These are phyloP conservation scores for Drosophila kanekoi DNA, from an alignment of 2,888 invertebrate species.

Conservation along the genomic window DNA sequence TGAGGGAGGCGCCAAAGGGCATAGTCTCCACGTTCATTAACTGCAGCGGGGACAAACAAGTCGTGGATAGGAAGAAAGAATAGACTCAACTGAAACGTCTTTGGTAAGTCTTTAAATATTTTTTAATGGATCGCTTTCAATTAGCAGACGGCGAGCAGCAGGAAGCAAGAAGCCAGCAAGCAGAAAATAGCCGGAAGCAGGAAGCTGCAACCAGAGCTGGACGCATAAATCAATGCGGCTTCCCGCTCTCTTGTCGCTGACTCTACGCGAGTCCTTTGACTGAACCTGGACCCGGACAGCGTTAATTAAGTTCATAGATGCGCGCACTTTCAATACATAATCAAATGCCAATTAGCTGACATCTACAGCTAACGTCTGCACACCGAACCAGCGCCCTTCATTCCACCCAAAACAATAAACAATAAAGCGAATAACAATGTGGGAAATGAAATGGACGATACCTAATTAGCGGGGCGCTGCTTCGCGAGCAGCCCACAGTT, in stretches of 20 bases:
- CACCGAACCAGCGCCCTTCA: too few species aligned
- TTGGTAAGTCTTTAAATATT: conserved; percentile 36
- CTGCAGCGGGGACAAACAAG: conserved; percentile 5
- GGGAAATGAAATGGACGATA: conserved; percentile 14
- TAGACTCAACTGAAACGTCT: conserved; percentile 12
- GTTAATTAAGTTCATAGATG: conserved; percentile 49
- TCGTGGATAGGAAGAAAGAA: neutral
- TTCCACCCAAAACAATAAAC: conserved; percentile 14
- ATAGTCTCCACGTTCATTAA: conserved; percentile 22
- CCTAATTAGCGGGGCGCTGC: conserved; percentile 41
- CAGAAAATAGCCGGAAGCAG: conserved; percentile 9
- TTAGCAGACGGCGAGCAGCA: conserved; percentile 23
- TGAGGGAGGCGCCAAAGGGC: neutral
- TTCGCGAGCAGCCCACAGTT: neutral
- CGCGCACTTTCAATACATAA: conserved; percentile 50
- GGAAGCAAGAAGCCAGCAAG: conserved; percentile 2
- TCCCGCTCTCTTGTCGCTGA: neutral
- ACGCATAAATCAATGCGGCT: conserved; percentile 43
- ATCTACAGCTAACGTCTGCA: conserved; percentile 27
- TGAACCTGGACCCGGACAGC: neutral
- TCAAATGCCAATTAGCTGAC: conserved; percentile 72
- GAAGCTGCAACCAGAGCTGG: conserved; percentile 28
- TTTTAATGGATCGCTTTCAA: conserved; percentile 51
- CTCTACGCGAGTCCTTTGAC: conserved; percentile 3
- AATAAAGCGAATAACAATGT: conserved; percentile 29